phyloP scores from a whole-genome alignment of 2,113 vertebrate genomes.

The Rissa tridactyla region DNA sequence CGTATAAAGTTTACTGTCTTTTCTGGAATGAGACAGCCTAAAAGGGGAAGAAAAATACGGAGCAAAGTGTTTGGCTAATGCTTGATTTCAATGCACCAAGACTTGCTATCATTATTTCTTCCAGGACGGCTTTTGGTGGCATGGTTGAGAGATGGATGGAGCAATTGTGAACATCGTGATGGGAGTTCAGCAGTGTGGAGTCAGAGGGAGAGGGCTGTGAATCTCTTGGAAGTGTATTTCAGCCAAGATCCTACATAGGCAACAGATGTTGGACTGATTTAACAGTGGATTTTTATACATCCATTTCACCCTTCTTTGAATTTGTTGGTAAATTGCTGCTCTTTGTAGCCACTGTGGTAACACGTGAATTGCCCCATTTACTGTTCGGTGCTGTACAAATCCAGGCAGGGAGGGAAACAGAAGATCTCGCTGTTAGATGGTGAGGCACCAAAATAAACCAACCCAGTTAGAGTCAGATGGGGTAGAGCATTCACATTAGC shows the following conservation, averaged over 20 bases:
- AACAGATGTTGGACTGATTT: not conserved
- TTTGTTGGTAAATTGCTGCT: not conserved
- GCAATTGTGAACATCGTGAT: not conserved
- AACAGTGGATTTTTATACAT: not conserved
- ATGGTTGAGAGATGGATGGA: slow-evolving; percentile 32
- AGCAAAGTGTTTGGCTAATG: not conserved
- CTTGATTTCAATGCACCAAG: not conserved
- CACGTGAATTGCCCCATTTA: not conserved
- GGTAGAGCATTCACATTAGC: not conserved
- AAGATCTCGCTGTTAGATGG: not conserved
- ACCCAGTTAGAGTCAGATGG: not conserved
- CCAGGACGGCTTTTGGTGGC: slow-evolving; percentile 2
- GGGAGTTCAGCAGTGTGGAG: not conserved
- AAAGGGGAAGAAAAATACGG: slow-evolving; percentile 29
- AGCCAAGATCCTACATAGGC: not conserved
- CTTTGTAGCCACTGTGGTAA: not conserved
- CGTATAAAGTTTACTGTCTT: not conserved
- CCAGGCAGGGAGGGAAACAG: not conserved
- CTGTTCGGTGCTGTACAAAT: not conserved
- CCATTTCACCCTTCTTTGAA: not conserved
- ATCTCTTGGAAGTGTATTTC: not conserved
- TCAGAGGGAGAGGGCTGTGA: not conserved
- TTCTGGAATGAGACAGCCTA: slow-evolving; percentile 3
- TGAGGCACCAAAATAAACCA: not conserved
- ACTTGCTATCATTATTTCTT: not conserved